Percentiles rank a stretch among this genome's conserved stretches.
Conservation (phyloP, 2,888 invertebrate genomes). For the Plebejus argus region DNA sequence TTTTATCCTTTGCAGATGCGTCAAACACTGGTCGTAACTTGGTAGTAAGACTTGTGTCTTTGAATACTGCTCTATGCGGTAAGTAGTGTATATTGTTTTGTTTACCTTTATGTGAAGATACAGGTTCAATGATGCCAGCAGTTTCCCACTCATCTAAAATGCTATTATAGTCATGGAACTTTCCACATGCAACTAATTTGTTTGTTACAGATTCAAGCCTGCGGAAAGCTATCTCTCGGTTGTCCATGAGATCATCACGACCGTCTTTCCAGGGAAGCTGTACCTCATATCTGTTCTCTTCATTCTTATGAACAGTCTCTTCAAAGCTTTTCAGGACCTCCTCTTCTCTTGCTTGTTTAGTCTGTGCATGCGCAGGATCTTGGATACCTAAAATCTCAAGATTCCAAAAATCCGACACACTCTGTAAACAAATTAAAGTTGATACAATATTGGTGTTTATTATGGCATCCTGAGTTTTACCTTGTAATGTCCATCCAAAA, state of each 20-base stretch:
- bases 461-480: not conserved
- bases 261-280: not conserved
- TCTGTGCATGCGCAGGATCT: constrained; percentile 26
- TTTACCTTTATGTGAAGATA: not conserved
- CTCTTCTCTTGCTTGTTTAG: not conserved
- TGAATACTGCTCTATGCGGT: not conserved
- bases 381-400: constrained; percentile 11
- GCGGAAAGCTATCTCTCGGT: not conserved
- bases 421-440: not conserved
- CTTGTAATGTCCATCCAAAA: not conserved
- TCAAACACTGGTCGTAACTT: constrained; percentile 36
- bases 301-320: not conserved
- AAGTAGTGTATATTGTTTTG: not conserved
- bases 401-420: not conserved
- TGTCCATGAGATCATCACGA: not conserved
- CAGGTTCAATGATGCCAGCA: not conserved
- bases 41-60: constrained; percentile 30
- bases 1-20: constrained; percentile 36
- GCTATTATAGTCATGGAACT: not conserved
- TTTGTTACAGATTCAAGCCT: not conserved
- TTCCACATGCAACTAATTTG: not conserved
- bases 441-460: not conserved
- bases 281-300: not conserved
- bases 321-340: not conserved
- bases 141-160: not conserved